Conservation (phyloP, 2,888 invertebrate species). For the Formica aserva region DNA sequence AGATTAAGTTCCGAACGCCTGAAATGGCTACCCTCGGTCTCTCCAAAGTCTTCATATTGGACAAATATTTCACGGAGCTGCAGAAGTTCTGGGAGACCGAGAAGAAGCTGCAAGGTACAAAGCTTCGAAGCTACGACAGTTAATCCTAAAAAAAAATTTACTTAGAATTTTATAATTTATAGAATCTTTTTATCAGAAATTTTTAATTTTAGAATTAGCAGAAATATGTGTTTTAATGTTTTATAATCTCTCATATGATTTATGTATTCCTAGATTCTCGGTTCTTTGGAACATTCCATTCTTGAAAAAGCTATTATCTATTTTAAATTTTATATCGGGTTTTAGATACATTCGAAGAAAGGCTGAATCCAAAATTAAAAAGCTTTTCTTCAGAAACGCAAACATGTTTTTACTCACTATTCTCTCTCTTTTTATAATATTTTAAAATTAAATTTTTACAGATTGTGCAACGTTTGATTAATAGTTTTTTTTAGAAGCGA, state of each 20-base stretch:
- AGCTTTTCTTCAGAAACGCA: not conserved
- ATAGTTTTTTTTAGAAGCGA: not conserved
- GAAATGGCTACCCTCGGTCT: constrained; percentile 98
- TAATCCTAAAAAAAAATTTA: not conserved
- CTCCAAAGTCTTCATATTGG: constrained; percentile 98
- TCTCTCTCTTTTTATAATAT: no score
- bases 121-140: not conserved
- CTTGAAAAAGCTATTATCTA: not conserved
- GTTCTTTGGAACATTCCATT: not conserved
- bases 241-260: not conserved
- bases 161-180: not conserved
- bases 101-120: constrained; percentile 96
- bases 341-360: not conserved
- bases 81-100: constrained; percentile 99
- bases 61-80: constrained; percentile 98
- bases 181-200: not conserved
- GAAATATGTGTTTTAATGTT: not conserved
- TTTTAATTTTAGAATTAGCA: not conserved
- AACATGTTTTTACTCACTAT: not conserved
- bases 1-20: constrained; percentile 74
- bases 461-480: not conserved
- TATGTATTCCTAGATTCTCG: not conserved
- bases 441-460: not conserved
- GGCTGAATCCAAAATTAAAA: not conserved
- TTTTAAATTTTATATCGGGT: constrained; percentile 3